phyloP scores from a whole-genome alignment of 2,888 invertebrate species.

The Sicus ferrugineus region DNA sequence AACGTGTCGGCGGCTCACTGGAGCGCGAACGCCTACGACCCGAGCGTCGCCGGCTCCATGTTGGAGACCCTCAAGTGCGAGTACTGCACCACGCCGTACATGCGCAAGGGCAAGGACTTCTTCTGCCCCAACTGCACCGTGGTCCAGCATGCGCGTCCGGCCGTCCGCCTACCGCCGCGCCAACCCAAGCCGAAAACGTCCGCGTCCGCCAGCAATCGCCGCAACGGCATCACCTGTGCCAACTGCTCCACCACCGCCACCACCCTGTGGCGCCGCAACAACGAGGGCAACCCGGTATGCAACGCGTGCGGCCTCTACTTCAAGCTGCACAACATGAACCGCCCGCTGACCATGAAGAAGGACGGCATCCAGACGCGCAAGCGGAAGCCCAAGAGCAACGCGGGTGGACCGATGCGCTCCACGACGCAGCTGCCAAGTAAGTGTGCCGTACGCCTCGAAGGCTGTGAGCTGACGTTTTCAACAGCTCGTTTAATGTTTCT shows the following conservation, averaged over 20 bases:
- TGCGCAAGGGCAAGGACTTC: slow-evolving; percentile 54
- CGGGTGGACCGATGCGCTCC: slow-evolving; percentile 49
- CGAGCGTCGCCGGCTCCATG: slow-evolving; percentile 42
- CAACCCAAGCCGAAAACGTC: slow-evolving; percentile 60
- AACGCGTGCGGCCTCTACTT: slow-evolving; percentile 76
- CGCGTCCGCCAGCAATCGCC: slow-evolving; percentile 56
- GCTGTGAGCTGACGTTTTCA: neutral
- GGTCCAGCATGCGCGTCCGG: slow-evolving; percentile 45
- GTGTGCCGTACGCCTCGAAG: slow-evolving; percentile 41
- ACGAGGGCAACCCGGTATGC: slow-evolving; percentile 86
- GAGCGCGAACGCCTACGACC: slow-evolving; percentile 50
- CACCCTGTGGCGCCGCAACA: slow-evolving; percentile 86
- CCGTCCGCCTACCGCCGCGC: slow-evolving; percentile 52
- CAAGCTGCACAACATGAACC: slow-evolving; percentile 70
- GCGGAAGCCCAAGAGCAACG: slow-evolving; percentile 79
- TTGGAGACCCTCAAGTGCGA: slow-evolving; percentile 54
- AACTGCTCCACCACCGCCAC: slow-evolving; percentile 75
- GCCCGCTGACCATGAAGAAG: slow-evolving; percentile 98
- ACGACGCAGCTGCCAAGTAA: slow-evolving; percentile 55
- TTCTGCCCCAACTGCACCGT: slow-evolving; percentile 47
- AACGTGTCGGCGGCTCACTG: slow-evolving; percentile 52
- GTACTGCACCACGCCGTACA: slow-evolving; percentile 49
- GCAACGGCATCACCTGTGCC: slow-evolving; percentile 67
- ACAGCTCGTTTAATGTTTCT: too few species aligned
- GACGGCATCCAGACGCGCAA: slow-evolving; percentile 98